Evolutionary conservation across 2,113 vertebrate species (phyloP).

Genomic region (Nannobrachium achirus): DNA sequence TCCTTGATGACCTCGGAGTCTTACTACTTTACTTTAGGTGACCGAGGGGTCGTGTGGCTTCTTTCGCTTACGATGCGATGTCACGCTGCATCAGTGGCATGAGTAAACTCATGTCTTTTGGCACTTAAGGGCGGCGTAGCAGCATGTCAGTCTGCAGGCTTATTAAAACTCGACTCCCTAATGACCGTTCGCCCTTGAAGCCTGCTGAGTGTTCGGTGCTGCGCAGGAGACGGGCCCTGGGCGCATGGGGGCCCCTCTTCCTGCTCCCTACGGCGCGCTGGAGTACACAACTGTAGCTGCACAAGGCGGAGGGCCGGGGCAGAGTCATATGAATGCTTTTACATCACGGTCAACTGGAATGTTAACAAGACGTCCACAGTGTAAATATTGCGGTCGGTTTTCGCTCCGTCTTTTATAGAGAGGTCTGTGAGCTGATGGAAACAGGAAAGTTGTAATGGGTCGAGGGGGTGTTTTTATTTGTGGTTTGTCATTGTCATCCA

Average conservation of each 20-base stretch:
- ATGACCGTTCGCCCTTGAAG: slow-evolving; percentile 75
- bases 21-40: slow-evolving; percentile 5
- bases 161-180: slow-evolving; percentile 79
- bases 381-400: slow-evolving; percentile 19
- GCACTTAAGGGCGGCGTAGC: slow-evolving; percentile 66
- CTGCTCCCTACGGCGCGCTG: slow-evolving; percentile 68
- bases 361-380: slow-evolving; percentile 50
- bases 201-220: slow-evolving; percentile 72
- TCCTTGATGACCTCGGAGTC: too few species aligned
- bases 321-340: slow-evolving; percentile 67
- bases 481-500: slow-evolving; percentile 30
- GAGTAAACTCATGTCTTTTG: slow-evolving; percentile 70
- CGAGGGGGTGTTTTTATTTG: slow-evolving; percentile 17
- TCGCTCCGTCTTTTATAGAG: slow-evolving; percentile 10
- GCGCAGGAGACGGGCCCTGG: slow-evolving; percentile 65
- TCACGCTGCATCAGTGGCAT: slow-evolving; percentile 63
- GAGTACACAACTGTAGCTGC: slow-evolving; percentile 64
- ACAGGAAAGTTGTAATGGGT: slow-evolving; percentile 26
- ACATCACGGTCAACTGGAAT: slow-evolving; percentile 68
- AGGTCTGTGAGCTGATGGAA: slow-evolving; percentile 21
- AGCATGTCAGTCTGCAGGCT: slow-evolving; percentile 76
- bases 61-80: slow-evolving; percentile 48
- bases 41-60: slow-evolving; percentile 32
- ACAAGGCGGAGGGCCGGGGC: slow-evolving; percentile 34
- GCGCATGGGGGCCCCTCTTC: slow-evolving; percentile 71